Conservation (phyloP, 2,888 invertebrate genomes). For the Eupithecia dodoneata region DNA sequence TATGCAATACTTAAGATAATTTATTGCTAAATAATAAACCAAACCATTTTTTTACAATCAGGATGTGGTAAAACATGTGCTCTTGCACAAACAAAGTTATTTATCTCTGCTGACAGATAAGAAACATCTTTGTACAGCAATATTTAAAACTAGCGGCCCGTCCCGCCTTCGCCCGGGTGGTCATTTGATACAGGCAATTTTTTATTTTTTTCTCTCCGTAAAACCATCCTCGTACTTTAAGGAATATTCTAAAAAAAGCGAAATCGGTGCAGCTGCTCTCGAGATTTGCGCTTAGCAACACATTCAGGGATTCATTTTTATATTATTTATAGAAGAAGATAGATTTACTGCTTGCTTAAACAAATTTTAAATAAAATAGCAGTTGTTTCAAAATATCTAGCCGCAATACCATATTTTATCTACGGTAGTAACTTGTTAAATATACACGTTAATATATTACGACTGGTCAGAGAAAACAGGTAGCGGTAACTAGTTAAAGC, state of each 20-base stretch:
- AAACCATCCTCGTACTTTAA: too few relatives aligned
- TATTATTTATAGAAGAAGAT: too few relatives aligned
- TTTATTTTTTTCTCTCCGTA: too few relatives aligned
- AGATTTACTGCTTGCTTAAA: too few relatives aligned
- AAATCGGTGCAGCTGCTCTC: too few relatives aligned
- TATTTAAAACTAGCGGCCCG: too few relatives aligned
- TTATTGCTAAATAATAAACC: conserved; percentile 36
- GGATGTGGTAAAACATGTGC: conserved; percentile 47
- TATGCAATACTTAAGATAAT: conserved; percentile 33
- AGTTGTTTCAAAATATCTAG: background rate
- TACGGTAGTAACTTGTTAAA: conserved; percentile 3
- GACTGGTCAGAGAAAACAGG: background rate
- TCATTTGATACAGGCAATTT: too few relatives aligned
- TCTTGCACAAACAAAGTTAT: conserved; percentile 41
- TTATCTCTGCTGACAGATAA: conserved; percentile 29
- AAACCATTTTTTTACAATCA: conserved; percentile 36
- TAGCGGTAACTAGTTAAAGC: conserved; percentile 1
- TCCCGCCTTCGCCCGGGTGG: too few relatives aligned
- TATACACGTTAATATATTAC: background rate
- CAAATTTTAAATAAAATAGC: conserved; percentile 6
- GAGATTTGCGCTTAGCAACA: too few relatives aligned
- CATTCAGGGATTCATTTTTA: too few relatives aligned
- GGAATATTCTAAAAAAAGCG: too few relatives aligned
- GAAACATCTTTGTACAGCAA: conserved; percentile 24
- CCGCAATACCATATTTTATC: background rate